Conservation (phyloP, 2,113 vertebrate species). For the Pteropus alecto region DNA sequence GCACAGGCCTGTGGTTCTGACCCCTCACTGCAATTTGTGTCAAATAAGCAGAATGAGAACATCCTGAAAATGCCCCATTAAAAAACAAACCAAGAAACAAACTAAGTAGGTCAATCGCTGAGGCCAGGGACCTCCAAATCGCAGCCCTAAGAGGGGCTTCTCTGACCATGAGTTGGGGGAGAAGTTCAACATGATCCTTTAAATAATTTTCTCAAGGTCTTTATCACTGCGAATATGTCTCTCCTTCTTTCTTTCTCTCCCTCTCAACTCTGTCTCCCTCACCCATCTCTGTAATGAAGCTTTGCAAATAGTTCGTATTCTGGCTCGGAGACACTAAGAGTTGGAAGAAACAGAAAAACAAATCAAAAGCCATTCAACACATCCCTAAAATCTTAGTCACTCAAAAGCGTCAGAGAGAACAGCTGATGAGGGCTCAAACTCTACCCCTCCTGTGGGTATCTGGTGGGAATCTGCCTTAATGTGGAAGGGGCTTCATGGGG, state of each 20-base stretch:
- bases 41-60: neutral
- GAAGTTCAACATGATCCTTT: neutral
- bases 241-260: neutral
- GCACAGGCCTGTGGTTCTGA: neutral
- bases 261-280: no score
- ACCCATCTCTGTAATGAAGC: neutral
- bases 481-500: neutral
- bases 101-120: no score
- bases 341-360: neutral
- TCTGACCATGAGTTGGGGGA: accelerated
- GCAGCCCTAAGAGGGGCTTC: neutral
- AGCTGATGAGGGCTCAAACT: neutral
- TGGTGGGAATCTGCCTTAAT: neutral
- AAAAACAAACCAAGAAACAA: neutral
- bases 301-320: neutral
- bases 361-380: neutral
- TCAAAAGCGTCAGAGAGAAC: neutral
- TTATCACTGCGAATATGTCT: accelerated
- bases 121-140: neutral
- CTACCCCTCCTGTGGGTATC: neutral
- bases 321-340: neutral
- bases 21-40: neutral
- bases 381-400: neutral
- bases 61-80: neutral
- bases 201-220: neutral